Base-by-base conservation (phyloP, 2,888 invertebrate genomes). In the Nasonovia ribisnigri region DNA sequence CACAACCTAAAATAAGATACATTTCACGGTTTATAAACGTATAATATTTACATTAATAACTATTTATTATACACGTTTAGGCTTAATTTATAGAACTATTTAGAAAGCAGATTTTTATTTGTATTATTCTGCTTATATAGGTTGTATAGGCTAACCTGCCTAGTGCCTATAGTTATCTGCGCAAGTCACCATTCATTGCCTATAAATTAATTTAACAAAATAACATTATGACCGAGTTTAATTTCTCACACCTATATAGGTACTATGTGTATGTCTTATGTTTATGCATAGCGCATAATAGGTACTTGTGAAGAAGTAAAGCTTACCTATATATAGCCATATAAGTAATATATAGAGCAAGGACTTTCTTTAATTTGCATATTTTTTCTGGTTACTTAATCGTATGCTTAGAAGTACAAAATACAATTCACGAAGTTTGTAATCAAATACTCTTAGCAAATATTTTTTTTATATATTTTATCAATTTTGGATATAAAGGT, bases 1-100 rank as follows among this genome's bases (percentile, higher is more conserved):
- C 96, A 96, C 98, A 98, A 94, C 98, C 96, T 96, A 95, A 92
- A 24, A 89, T 36, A 51, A 89, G 24, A 91, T 42, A 87, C 8
- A 91, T 86, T 90, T 91, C 6, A 84, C 43, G 16, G n/a, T 92
- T 92, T 54, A 29, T 48, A 42, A 67, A 92, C n/a, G 29, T 51
- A 92, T 67, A 67, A 88, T 48, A 67, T 11, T 8, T 36, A 5
- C 5, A 16, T 20, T 46, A 46, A 67, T n/a, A 67, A 24, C n/a
- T 67, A 90, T 90, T 36, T 5, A 89, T 89, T 46, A 60, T 6
- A 60, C 89, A n/a, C 43, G 60, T 89, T 57, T 60, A 90, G 42
- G 36, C 10, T 54, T 20, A 36, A 77, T 20, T n/a, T n/a, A 16
- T n/a, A 67, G 16, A 67, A 16, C n/a, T n/a, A 16, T n/a, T 5